phyloP scores from a whole-genome alignment of 2,888 invertebrate species.

The Sycophila texana region DNA sequence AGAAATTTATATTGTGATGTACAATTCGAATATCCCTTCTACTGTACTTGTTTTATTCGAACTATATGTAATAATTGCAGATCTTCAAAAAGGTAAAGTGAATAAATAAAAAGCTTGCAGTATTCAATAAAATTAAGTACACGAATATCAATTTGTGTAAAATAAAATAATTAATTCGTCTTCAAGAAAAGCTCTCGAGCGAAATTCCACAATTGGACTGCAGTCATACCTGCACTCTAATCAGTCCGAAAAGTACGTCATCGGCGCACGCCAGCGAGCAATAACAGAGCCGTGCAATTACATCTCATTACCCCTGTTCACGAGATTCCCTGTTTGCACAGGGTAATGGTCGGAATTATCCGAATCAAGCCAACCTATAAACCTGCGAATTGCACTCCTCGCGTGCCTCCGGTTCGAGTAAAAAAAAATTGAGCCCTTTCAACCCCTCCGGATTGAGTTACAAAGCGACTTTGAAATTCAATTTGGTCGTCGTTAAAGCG shows the following conservation, averaged over 20 bases:
- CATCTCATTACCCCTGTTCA: conserved; percentile 45
- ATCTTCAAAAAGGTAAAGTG: no score
- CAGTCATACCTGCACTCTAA: background rate
- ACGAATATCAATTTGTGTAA: background rate
- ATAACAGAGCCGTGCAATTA: conserved; percentile 50
- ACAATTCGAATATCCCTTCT: no score
- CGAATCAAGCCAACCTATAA: conserved; percentile 30
- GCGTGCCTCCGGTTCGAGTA: conserved; percentile 7
- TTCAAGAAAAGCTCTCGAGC: background rate
- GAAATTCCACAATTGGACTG: conserved; percentile 1
- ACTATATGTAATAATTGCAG: no score
- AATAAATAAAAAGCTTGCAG: no score
- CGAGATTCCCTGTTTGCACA: conserved; percentile 34
- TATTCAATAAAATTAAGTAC: no score
- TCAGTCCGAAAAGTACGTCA: background rate
- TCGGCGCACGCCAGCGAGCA: conserved; percentile 37
- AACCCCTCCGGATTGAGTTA: background rate
- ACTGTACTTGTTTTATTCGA: no score
- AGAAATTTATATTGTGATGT: no score
- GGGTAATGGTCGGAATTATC: conserved; percentile 42
- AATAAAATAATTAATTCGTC: background rate
- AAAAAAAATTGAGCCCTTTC: background rate
- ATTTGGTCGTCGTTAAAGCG: background rate
- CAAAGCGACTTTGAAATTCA: background rate
- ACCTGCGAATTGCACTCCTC: background rate